Conservation (phyloP, 2,113 vertebrate species). For the Thalassarche chlororhynchos region DNA sequence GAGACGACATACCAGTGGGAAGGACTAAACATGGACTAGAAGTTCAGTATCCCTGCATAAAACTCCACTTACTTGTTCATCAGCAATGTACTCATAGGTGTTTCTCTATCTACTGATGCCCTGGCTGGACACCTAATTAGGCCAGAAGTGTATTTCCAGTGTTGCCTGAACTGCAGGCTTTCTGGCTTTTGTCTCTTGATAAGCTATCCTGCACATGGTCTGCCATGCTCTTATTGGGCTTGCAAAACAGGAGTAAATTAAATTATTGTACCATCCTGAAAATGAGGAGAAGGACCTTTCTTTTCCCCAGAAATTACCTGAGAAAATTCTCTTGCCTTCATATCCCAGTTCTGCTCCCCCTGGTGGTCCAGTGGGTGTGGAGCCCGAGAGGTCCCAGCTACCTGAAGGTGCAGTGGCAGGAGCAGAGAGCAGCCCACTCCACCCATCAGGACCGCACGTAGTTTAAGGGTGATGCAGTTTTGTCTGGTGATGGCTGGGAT, state of each 20-base stretch:
- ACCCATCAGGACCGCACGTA: rapidly evolving
- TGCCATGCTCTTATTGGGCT: not conserved
- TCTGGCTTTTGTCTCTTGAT: not conserved
- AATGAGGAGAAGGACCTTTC: not conserved
- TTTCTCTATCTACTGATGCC: not conserved
- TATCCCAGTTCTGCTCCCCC: not conserved
- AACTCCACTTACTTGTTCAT: not conserved
- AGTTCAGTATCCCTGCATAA: not conserved
- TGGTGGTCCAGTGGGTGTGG: not conserved
- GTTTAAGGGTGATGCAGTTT: not conserved
- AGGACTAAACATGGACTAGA: not conserved
- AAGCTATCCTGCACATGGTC: not conserved
- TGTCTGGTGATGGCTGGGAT: not conserved
- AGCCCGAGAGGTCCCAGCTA: not conserved
- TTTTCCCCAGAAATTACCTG: not conserved
- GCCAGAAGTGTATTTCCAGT: not conserved
- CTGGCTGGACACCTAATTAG: not conserved
- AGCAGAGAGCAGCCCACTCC: not conserved
- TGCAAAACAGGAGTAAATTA: not conserved
- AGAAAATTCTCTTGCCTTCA: not conserved
- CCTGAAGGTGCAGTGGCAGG: not conserved
- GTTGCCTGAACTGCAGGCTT: not conserved
- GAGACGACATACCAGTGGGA: not conserved
- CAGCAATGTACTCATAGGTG: not conserved
- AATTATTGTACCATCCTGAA: not conserved